phyloP scores from a whole-genome alignment of 2,797 vertebrate genomes.

The Acanthurus leucopareius region DNA sequence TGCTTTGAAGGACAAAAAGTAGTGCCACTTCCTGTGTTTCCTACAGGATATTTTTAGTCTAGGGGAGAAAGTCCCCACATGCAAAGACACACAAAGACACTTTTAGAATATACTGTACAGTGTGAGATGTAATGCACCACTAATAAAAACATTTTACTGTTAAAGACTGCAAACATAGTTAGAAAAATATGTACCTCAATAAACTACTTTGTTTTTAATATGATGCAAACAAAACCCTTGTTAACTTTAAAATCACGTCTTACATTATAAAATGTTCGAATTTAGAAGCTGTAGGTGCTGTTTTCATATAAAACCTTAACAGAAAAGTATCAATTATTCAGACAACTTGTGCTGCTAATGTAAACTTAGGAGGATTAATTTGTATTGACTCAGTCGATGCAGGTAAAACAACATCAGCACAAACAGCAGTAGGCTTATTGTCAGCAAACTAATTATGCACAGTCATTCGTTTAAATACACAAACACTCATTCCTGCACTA shows the following conservation, averaged over 20 bases:
- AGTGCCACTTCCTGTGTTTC: conserved; percentile 26
- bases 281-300: background rate
- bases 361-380: background rate
- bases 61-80: conserved; percentile 6
- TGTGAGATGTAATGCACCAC: conserved; percentile 3
- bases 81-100: background rate
- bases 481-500: background rate
- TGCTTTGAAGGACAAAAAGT: background rate
- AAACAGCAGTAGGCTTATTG: background rate
- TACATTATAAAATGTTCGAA: no score
- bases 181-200: no score
- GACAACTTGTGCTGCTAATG: background rate
- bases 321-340: background rate
- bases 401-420: background rate
- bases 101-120: background rate
- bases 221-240: no score
- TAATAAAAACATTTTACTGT: background rate
- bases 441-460: background rate
- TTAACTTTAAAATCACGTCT: no score
- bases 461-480: conserved; percentile 1
- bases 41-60: conserved; percentile 26
- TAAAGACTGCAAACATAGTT: background rate
- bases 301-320: background rate
- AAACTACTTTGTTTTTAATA: no score
- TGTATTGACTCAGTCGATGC: background rate